phyloP scores from a whole-genome alignment of 2,888 invertebrate genomes.

The Melieria crassipennis region DNA sequence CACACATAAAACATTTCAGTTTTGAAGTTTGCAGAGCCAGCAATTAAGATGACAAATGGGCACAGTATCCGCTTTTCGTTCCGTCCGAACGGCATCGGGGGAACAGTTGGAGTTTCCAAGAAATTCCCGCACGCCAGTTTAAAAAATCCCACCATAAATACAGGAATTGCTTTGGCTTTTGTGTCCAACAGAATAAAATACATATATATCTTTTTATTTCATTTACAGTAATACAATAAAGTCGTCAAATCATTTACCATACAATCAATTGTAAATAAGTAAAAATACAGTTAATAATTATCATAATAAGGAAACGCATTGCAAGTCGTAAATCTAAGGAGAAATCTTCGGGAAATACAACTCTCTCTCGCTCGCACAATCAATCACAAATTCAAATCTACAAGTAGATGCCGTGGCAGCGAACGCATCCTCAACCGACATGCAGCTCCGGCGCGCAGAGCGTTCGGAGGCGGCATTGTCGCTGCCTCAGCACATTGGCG shows the following conservation, averaged over 20 bases:
- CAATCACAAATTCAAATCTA: slow-evolving; percentile 49
- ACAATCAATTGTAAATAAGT: slow-evolving; percentile 20
- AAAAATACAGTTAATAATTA: slow-evolving; percentile 14
- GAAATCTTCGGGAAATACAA: slow-evolving; percentile 48
- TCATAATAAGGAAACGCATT: slow-evolving; percentile 9
- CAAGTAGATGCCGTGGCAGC: neutral
- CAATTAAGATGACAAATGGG: too few relatives aligned
- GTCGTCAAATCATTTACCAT: slow-evolving; percentile 9
- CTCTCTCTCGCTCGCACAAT: slow-evolving; percentile 39
- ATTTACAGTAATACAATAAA: slow-evolving; percentile 14
- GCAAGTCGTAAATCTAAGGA: slow-evolving; percentile 6
- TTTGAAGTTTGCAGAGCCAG: too few relatives aligned
- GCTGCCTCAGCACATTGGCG: slow-evolving; percentile 60
- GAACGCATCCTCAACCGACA: neutral
- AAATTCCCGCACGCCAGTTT: too few relatives aligned
- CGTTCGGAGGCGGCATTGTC: neutral
- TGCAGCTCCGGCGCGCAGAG: neutral
- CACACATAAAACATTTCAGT: too few relatives aligned
- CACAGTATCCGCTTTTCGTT: too few relatives aligned
- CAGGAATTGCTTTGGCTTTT: neutral
- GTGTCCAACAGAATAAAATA: slow-evolving; percentile 47
- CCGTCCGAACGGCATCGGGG: too few relatives aligned
- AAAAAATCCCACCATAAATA: too few relatives aligned
- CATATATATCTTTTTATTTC: slow-evolving; percentile 38
- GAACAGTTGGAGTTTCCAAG: too few relatives aligned